phyloP scores from a whole-genome alignment of 92 coral and sea anemone species.

The Parazoanthus atlanticus region DNA sequence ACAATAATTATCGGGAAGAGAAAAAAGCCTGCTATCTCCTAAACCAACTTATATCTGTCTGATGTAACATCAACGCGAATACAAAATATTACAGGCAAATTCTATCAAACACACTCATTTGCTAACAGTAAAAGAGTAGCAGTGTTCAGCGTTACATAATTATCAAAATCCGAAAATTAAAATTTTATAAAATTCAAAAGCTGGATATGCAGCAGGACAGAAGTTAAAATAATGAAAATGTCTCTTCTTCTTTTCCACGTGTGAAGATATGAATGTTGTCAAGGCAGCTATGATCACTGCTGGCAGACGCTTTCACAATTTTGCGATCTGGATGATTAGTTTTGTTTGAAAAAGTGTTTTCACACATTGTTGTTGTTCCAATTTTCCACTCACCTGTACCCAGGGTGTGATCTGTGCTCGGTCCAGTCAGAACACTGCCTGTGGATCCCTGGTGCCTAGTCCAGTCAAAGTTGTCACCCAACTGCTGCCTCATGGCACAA shows the following conservation, averaged over 20 bases:
- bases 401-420: slow-evolving; percentile 79
- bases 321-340: no score
- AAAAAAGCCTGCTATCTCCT: no score
- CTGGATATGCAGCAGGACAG: not conserved
- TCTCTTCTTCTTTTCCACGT: not conserved
- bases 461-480: slow-evolving; percentile 78
- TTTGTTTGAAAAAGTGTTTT: not conserved
- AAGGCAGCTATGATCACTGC: not conserved
- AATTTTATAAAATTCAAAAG: no score
- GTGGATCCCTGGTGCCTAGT: slow-evolving; percentile 84
- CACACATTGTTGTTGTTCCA: not conserved
- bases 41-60: no score
- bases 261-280: not conserved
- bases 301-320: not conserved
- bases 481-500: slow-evolving; percentile 73
- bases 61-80: no score
- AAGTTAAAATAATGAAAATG: not conserved
- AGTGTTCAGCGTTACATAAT: no score
- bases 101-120: no score
- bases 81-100: no score
- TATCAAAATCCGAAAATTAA: no score
- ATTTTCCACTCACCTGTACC: slow-evolving; percentile 73
- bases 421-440: slow-evolving; percentile 70
- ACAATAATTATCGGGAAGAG: no score
- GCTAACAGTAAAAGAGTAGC: no score